Conservation (phyloP, 2,888 invertebrate genomes). For the Sarcophaga variegata region DNA sequence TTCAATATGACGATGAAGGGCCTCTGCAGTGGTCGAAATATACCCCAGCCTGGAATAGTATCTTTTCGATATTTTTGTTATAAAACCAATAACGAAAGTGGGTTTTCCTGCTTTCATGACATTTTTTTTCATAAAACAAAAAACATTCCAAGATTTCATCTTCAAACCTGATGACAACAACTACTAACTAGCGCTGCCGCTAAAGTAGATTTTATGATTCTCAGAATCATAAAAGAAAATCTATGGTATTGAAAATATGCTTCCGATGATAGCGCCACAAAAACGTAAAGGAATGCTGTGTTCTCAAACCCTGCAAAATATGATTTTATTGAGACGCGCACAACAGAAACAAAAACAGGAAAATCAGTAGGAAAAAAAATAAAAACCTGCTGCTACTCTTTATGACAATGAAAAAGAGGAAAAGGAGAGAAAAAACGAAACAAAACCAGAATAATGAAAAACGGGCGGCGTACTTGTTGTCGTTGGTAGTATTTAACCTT, state of each 20-base stretch:
- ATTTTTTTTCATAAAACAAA: too few relatives aligned
- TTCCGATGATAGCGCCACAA: not conserved
- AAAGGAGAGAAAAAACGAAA: not conserved
- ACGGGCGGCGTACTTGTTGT: constrained; percentile 51
- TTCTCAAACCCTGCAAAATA: constrained; percentile 35
- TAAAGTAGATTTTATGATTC: too few relatives aligned
- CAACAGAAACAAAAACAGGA: not conserved
- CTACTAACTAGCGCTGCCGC: too few relatives aligned
- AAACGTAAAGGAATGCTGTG: not conserved
- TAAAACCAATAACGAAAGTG: too few relatives aligned
- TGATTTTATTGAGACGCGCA: not conserved
- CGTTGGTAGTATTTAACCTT: constrained; percentile 55
- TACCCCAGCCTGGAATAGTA: too few relatives aligned
- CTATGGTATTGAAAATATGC: not conserved
- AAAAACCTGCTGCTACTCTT: constrained; percentile 63
- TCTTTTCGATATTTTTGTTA: too few relatives aligned
- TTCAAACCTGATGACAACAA: too few relatives aligned
- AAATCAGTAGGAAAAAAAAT: constrained; percentile 20
- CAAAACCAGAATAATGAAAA: constrained; percentile 38
- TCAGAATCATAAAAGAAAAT: too few relatives aligned
- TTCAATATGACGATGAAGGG: too few relatives aligned
- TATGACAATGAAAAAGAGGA: constrained; percentile 64
- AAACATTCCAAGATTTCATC: too few relatives aligned
- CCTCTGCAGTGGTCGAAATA: too few relatives aligned
- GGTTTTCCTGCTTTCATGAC: too few relatives aligned